Percentiles rank a stretch among this genome's conserved stretches.
phyloP scores from a whole-genome alignment of 2,797 vertebrate species.

The Megalops cyprinoides region DNA sequence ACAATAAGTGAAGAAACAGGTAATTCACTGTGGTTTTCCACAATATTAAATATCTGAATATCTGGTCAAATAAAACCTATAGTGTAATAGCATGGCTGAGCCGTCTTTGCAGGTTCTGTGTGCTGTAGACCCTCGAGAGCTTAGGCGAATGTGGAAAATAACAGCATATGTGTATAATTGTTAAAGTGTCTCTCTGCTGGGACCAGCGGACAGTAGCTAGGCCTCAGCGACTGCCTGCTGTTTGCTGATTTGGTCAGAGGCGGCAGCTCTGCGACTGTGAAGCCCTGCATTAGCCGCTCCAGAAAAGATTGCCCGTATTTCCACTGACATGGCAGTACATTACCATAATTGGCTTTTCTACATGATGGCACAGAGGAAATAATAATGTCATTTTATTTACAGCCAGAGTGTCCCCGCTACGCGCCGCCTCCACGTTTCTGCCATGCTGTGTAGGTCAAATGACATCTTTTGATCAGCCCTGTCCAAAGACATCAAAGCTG shows the following conservation, averaged over 20 bases:
- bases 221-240: slow-evolving; percentile 10
- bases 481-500: slow-evolving; percentile 99
- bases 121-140: neutral
- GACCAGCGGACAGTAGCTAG: neutral
- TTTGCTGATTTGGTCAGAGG: slow-evolving; percentile 33
- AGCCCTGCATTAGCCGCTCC: slow-evolving; percentile 89
- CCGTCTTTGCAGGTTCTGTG: neutral
- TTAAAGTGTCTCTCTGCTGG: neutral
- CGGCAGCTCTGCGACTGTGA: slow-evolving; percentile 74
- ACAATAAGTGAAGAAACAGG: no score
- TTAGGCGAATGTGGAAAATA: neutral
- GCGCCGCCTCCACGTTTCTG: slow-evolving; percentile 72
- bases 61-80: neutral
- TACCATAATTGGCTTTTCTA: slow-evolving; percentile 99
- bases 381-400: slow-evolving; percentile 99
- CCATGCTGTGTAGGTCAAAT: slow-evolving; percentile 99
- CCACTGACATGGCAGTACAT: slow-evolving; percentile 95
- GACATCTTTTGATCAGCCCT: slow-evolving; percentile 99
- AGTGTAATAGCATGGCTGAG: neutral
- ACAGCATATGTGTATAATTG: neutral
- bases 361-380: slow-evolving; percentile 99
- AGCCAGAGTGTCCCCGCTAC: slow-evolving; percentile 91
- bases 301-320: slow-evolving; percentile 92
- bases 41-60: neutral
- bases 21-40: neutral